phyloP scores from a whole-genome alignment of 2,888 invertebrate species.

The Ypsolopha sequella region DNA sequence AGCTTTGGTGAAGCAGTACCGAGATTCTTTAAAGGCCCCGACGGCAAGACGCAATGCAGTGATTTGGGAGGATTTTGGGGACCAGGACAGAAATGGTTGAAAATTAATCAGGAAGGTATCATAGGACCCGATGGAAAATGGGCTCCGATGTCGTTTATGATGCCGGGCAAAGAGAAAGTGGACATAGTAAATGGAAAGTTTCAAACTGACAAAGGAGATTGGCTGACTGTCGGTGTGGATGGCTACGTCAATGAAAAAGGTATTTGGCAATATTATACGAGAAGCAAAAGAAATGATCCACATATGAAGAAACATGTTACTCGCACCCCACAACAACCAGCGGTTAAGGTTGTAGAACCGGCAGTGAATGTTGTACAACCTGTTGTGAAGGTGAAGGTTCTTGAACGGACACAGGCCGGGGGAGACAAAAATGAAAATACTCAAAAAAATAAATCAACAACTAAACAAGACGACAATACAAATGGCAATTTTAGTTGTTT shows the following conservation, averaged over 20 bases:
- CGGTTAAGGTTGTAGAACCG: slow-evolving; percentile 9
- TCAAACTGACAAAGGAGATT: slow-evolving; percentile 32
- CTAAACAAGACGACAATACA: background rate
- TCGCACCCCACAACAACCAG: slow-evolving; percentile 7
- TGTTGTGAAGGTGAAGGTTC: slow-evolving; percentile 5
- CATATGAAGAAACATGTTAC: slow-evolving; percentile 5
- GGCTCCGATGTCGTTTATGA: slow-evolving; percentile 45
- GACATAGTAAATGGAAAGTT: slow-evolving; percentile 48
- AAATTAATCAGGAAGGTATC: slow-evolving; percentile 52
- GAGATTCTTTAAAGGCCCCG: slow-evolving; percentile 50
- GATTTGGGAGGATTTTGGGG: slow-evolving; percentile 61
- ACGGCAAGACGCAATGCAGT: slow-evolving; percentile 55
- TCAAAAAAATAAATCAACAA: background rate
- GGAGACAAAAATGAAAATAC: slow-evolving; percentile 8
- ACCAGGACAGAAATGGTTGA: slow-evolving; percentile 45
- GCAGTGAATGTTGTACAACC: slow-evolving; percentile 10
- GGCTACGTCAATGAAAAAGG: slow-evolving; percentile 42
- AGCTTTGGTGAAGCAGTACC: slow-evolving; percentile 47
- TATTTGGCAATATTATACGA: slow-evolving; percentile 43
- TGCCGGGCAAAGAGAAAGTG: slow-evolving; percentile 44
- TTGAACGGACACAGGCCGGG: slow-evolving; percentile 11
- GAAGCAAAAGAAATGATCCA: slow-evolving; percentile 11
- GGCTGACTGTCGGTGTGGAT: slow-evolving; percentile 49
- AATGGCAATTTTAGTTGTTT: slow-evolving; percentile 52
- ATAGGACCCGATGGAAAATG: slow-evolving; percentile 48